A percentile compares a stretch with the other conserved stretches of the same genome.
These are phyloP conservation scores for Panthera tigris DNA, from an alignment of 2,113 vertebrate genomes.

Conservation along the genomic window DNA sequence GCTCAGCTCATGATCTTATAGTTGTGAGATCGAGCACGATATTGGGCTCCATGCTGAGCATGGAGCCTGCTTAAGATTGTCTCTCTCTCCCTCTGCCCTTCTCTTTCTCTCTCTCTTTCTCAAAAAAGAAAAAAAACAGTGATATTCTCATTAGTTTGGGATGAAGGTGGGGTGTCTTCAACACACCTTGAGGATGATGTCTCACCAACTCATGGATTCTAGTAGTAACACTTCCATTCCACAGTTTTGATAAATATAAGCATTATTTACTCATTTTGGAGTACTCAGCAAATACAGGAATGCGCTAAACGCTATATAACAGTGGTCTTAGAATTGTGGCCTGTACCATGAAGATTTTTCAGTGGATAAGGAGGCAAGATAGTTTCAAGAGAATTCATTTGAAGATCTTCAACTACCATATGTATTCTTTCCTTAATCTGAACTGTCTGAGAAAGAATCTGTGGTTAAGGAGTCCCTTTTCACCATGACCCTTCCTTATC, in stretches of 20 bases:
- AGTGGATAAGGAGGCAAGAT: not conserved
- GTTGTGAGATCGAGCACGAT: too few species aligned
- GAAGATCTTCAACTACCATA: not conserved
- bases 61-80: too few species aligned
- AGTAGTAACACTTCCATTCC: not conserved
- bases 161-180: not conserved
- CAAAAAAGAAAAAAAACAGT: not conserved
- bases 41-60: too few species aligned
- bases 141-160: not conserved
- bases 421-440: slow-evolving; percentile 27
- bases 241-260: slow-evolving; percentile 18
- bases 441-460: slow-evolving; percentile 2
- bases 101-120: too few species aligned
- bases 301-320: not conserved
- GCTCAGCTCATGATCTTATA: too few species aligned
- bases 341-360: slow-evolving; percentile 29
- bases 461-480: not conserved
- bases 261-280: not conserved
- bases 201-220: not conserved
- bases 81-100: too few species aligned
- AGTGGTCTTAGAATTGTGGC: slow-evolving; percentile 27
- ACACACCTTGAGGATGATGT: not conserved
- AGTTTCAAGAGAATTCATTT: not conserved
- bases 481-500: not conserved
- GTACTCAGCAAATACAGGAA: not conserved